Evolutionary conservation across 1,140 invertebrate species (phyloP), one percentile per base, ranked within the genome.

Genomic region (Trypoxylus dichotomus): DNA sequence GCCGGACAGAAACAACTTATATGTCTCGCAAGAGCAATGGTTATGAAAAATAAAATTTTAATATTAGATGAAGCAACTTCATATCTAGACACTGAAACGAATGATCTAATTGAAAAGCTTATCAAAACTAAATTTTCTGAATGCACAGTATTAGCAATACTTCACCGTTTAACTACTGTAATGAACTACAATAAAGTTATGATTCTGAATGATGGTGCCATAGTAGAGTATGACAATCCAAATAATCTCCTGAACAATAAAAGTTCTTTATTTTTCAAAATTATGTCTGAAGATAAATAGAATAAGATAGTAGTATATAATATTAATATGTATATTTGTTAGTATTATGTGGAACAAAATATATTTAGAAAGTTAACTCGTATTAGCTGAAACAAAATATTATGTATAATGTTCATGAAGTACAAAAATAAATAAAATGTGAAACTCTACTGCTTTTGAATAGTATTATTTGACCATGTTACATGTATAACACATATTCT

Each of bases 81-180:
- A 7, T 92, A 92, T 82, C 90, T 93, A 29, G 91, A 93, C 86
- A 90, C 90, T 73, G 89, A 91, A 88, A 95, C 90, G 10, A 91
- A 90, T 89, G 91, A 86, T 86, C 90, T 91, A 73, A 94, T 89
- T 80, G 91, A 90, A 86, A 90, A 87, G 86, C 95, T 90, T 24
- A 91, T 90, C 80, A 90, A 91, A 21, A 90, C 87, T 32, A 91
- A 92, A 81, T 96, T 96, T 86, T 86, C 86, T 0, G 84, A 91
- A 76, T 92, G 92, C 77, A 96, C 95, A 0, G 92, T 96, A 5
- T 86, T 96, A 5, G 95, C 95, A 0, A 95, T 96, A 80, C 94
- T 94, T 13, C 94, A 96, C 86, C 88, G 94, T 54, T 85, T 96
- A 10, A 91, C 95, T 80, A 95, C 94, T 0, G 93, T 96, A 41